phyloP scores from a whole-genome alignment of 2,797 vertebrate species.

The Thalassophryne amazonica region DNA sequence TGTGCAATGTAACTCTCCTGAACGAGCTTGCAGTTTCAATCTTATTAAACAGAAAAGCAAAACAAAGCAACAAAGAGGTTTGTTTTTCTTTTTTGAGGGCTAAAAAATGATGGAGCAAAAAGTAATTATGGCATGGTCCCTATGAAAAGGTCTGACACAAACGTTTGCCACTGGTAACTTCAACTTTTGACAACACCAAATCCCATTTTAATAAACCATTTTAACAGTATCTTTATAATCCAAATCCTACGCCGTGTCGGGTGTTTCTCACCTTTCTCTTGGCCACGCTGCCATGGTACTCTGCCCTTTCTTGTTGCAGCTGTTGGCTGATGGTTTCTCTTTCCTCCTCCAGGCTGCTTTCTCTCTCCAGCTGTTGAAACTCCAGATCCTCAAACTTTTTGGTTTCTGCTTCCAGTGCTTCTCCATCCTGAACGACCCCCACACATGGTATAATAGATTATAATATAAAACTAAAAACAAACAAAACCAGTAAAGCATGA shows the following conservation, averaged over 20 bases:
- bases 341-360: conserved; percentile 94
- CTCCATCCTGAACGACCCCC: conserved; percentile 81
- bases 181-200: background rate
- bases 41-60: too few relatives aligned
- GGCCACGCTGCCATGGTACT: conserved; percentile 81
- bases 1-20: too few relatives aligned
- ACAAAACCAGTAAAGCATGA: background rate
- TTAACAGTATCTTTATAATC: background rate
- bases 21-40: too few relatives aligned
- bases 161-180: background rate
- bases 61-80: too few relatives aligned
- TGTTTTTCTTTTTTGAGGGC: too few relatives aligned
- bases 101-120: too few relatives aligned
- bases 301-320: conserved; percentile 84
- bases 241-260: background rate
- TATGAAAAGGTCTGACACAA: too few relatives aligned
- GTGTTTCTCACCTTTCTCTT: conserved; percentile 83
- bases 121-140: too few relatives aligned
- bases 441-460: background rate
- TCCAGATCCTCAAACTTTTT: conserved; percentile 97
- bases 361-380: conserved; percentile 96
- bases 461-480: background rate
- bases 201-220: background rate
- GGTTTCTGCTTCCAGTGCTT: conserved; percentile 85
- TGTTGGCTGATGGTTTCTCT: conserved; percentile 86